Base-by-base conservation (phyloP, 2,113 vertebrate species). In the Ibidorhyncha struthersii region DNA sequence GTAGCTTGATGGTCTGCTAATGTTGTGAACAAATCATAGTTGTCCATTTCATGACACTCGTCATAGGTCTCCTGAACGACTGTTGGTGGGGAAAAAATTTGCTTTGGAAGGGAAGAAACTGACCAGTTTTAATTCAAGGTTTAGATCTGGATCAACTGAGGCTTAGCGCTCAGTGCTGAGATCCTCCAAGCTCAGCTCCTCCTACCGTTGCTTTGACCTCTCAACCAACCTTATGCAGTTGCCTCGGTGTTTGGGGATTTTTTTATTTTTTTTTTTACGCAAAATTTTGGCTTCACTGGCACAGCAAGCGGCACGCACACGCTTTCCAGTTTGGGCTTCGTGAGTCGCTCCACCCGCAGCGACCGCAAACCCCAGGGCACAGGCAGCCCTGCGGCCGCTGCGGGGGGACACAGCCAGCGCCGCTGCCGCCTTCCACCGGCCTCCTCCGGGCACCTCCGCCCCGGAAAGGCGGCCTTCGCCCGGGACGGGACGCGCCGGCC, bases 401-500 rank as follows among this genome's bases (percentile, higher is more conserved):
- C 30, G 22, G 8, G 25, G 22, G 9, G 58, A 8, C 4, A 15
- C 1, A 52, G 80, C 62, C 6, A 20, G 7, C 0, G 5, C 32
- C 19, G 4, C 20, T 8, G n/a, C 72, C 9, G 47, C 72, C 45
- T 21, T 8, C 6, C 14, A 2, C 32, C 20, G 6, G 3, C 1
- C 45, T 63, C 32, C 10, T 1, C 20, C 12, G n/a, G 72, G 21
- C 38, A 6, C 2, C 1, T 2, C 9, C 14, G 30, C 4, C 19
- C 7, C 4, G n/a, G 40, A 58, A 23, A 10, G 32, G 1, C 14
- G 17, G 43, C 43, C 73, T 43, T 22, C 10, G 26, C 23, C 63
- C 2, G 30, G 15, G 52, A 1, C 32, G 22, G 61, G 38, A 18
- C 8, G 10, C 34, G 34, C 29, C 25, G 6, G 4, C n/a, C 30